Evolutionary conservation across 2,888 invertebrate genomes (phyloP).

Genomic region (Malacosoma neustria): DNA sequence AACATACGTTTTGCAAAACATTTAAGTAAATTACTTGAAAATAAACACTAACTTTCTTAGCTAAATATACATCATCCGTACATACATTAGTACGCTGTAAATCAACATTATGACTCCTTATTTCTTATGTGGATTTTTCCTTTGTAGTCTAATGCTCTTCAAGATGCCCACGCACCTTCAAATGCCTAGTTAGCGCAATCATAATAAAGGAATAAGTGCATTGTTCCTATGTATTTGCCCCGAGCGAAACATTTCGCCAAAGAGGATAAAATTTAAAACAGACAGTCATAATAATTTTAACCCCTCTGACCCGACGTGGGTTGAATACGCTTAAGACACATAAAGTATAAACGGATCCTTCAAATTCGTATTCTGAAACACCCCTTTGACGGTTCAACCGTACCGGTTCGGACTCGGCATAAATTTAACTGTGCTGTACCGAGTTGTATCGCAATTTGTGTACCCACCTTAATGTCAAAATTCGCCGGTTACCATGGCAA

Average conservation of each 20-base stretch:
- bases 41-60: neutral
- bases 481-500: slow-evolving; percentile 58
- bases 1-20: neutral
- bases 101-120: neutral
- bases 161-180: neutral
- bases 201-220: neutral
- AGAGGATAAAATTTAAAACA: slow-evolving; percentile 56
- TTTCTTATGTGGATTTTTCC: neutral
- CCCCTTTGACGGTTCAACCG: slow-evolving; percentile 8
- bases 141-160: neutral
- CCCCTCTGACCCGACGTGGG: slow-evolving; percentile 44
- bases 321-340: slow-evolving; percentile 31
- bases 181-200: neutral
- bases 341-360: slow-evolving; percentile 31
- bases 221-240: slow-evolving; percentile 10
- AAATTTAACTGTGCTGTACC: slow-evolving; percentile 28
- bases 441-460: slow-evolving; percentile 42
- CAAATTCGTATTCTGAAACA: slow-evolving; percentile 15
- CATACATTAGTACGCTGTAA: slow-evolving; percentile 5
- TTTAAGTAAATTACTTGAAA: neutral
- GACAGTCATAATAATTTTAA: slow-evolving; percentile 51
- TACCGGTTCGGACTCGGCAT: slow-evolving; percentile 2
- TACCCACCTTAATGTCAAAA: slow-evolving; percentile 53
- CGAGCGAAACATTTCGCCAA: slow-evolving; percentile 30
- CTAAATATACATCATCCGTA: slow-evolving; percentile 5